Evolutionary conservation across 2,888 invertebrate genomes (phyloP), one percentile per base, ranked within the genome.

Genomic region (Suillia variegata): DNA sequence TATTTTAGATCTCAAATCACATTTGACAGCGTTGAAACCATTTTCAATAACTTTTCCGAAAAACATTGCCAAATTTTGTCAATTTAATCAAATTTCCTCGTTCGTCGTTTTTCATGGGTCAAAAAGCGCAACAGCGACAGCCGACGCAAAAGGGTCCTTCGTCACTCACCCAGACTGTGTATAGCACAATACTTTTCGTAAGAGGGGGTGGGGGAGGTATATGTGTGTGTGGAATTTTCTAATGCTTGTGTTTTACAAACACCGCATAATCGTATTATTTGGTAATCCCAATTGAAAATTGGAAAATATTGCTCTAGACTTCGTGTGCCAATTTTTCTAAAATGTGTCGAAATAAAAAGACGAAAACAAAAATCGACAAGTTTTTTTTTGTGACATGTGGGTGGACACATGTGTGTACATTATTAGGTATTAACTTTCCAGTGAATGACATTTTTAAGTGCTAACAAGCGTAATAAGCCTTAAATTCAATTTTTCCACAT

Each of bases 261-360:
- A 66, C 60, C 60, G 68, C 63, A 69, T 74, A 75, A 75, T 71
- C 76, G 71, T 63, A 72, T 75, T 69, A 75, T 66, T n/a, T n/a
- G n/a, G n/a, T n/a, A 13, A 38, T n/a, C 38, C 38, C 38, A 38
- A n/a, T 38, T 38, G 15, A 38, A 38, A 38, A 38, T 38, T 38
- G 38, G n/a, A 38, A 38, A 38, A 38, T 38, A 13, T 38, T n/a
- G 6, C 67, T 59, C 67, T 67, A 70, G 63, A 60, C 45, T 61
- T 58, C 70, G 74, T 76, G 76, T 73, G 72, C 73, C 70, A 61
- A 66, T 68, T 66, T 65, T 58, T 68, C 64, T 50, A 26, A n/a
- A 20, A 51, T 31, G 52, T 57, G 20, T 45, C 26, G 17, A 51
- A 49, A 51, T n/a, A n/a, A n/a, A n/a, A n/a, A n/a, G n/a, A n/a